phyloP scores from a whole-genome alignment of 2,113 vertebrate genomes.

The Anhinga anhinga region DNA sequence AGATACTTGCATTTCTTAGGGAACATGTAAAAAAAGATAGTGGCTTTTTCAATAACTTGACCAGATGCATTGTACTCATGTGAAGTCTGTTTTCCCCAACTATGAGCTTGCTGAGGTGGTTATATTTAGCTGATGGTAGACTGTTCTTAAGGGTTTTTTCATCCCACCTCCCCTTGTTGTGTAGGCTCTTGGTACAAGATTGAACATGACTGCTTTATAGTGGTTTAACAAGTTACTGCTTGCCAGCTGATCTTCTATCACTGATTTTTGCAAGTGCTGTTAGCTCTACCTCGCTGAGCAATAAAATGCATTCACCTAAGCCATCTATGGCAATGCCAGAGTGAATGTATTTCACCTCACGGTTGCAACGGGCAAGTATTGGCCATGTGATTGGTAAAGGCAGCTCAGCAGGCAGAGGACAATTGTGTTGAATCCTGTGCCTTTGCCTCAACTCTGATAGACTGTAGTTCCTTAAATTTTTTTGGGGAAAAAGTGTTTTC shows the following conservation, averaged over 20 bases:
- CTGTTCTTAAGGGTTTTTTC: neutral
- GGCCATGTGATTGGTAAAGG: neutral
- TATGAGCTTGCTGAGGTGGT: neutral
- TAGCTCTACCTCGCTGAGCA: neutral
- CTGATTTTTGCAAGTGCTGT: neutral
- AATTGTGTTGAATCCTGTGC: neutral
- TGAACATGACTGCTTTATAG: neutral
- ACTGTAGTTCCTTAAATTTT: neutral
- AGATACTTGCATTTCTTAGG: neutral
- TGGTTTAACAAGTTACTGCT: neutral
- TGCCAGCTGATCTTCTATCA: neutral
- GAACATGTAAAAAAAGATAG: rapidly evolving
- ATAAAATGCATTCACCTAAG: neutral
- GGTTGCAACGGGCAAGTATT: neutral
- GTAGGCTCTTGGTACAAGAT: neutral
- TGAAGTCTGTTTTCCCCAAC: neutral
- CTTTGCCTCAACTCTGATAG: neutral
- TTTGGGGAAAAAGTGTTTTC: neutral
- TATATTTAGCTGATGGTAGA: neutral
- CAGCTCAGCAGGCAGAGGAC: neutral
- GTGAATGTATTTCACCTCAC: neutral
- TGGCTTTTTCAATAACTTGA: neutral
- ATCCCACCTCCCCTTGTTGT: neutral
- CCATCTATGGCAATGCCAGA: neutral
- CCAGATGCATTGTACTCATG: neutral